phyloP scores from a whole-genome alignment of 2,797 vertebrate species.

The Eurystomus glaucurus region DNA sequence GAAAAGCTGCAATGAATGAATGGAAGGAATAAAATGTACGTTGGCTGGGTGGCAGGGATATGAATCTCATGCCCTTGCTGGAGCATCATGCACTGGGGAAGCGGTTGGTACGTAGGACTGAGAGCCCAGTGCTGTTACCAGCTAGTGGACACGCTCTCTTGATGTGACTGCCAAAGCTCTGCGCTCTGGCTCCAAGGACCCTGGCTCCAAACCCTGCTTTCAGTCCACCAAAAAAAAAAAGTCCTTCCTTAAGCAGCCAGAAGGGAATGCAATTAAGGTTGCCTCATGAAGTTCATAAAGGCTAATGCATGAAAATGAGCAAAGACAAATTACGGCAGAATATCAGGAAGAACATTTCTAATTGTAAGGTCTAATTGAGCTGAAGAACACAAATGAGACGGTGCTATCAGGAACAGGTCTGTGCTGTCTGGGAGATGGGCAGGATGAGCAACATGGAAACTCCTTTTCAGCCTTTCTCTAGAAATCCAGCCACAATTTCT shows the following conservation, averaged over 20 bases:
- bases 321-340: background rate
- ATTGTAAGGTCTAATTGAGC: background rate
- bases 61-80: background rate
- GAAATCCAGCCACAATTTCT: background rate
- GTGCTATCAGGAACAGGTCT: background rate
- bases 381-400: background rate
- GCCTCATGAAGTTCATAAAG: conserved; percentile 19
- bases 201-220: background rate
- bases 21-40: background rate
- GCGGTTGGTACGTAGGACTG: background rate
- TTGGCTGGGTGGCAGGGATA: background rate
- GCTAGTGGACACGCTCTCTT: background rate
- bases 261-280: conserved; percentile 58
- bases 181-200: background rate
- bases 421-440: background rate
- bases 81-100: background rate
- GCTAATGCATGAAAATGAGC: conserved; percentile 37
- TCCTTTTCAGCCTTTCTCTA: background rate
- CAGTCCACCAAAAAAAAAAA: background rate
- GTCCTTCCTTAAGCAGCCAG: background rate
- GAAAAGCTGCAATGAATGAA: background rate
- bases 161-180: background rate
- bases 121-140: background rate
- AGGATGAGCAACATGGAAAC: conserved; percentile 41
- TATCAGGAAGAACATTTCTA: conserved; percentile 17